Evolutionary conservation across 2,888 invertebrate species (phyloP), one percentile per base, ranked within the genome.

Genomic region (Dynastes hyllus): DNA sequence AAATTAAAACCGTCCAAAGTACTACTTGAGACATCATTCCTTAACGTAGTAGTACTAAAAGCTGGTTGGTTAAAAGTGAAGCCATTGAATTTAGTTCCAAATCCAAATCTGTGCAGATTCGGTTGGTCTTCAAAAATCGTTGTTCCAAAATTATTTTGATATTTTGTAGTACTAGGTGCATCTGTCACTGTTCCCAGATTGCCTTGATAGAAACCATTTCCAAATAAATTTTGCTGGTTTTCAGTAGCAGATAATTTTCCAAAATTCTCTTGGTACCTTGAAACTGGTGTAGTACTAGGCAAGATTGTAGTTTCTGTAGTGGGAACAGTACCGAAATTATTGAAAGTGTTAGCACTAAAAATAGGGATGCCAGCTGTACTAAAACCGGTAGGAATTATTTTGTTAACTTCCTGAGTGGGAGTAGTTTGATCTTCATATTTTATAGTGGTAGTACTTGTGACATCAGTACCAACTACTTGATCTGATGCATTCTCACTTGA

Each of bases 121-220:
- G 16, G 16, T 16, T 55, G n/a, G 16, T 55, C n/a, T 45, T 45
- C 45, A 45, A 45, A 45, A 11, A 45, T 45, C 2, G 45, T 45
- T 45, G 55, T 55, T n/a, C 16, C 55, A 55, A 55, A 55, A 55
- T 55, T 55, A 5, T n/a, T n/a, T 55, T 55, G n/a, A 55, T n/a
- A 55, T 16, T 55, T 55, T n/a, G 16, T 55, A 6, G 55, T 55
- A 55, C 55, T 55, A 22, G n/a, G n/a, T 55, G 16, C 55, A 55
- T n/a, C n/a, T 16, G 55, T 55, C 5, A 55, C 6, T 22, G 55
- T 55, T 22, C 6, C 55, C 6, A 16, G 2, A n/a, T 55, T 55
- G 1, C 55, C 55, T 55, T 55, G 55, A 22, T 55, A 16, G n/a
- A 55, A 55, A 55, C 22, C n/a, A 16, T 55, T 22, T 11, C 22